A percentile compares a stretch with the other conserved stretches of the same genome.
Evolutionary conservation across 2,797 vertebrate species (phyloP).

Genomic region (Molothrus aeneus): DNA sequence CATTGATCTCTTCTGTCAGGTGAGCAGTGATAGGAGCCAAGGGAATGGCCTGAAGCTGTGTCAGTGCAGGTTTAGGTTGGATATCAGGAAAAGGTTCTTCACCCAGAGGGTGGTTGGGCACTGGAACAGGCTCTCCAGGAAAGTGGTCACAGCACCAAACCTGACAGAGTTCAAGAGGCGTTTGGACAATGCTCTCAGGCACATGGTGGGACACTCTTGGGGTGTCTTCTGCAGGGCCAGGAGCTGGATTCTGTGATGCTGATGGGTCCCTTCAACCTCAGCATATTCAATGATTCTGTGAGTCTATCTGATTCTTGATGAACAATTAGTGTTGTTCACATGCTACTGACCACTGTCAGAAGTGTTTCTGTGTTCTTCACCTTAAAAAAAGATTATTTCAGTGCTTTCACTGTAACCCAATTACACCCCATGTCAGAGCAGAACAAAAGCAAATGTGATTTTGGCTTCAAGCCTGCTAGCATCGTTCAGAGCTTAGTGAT

Average conservation of each 20-base stretch:
- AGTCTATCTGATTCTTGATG: background rate
- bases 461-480: constrained; percentile 24
- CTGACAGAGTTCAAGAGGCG: background rate
- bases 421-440: constrained; percentile 14
- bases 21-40: background rate
- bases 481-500: background rate
- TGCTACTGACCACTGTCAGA: background rate
- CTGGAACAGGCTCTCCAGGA: background rate
- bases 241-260: background rate
- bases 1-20: background rate
- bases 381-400: background rate
- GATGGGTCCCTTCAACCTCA: background rate
- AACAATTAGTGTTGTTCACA: background rate
- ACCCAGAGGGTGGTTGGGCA: fast-evolving
- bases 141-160: background rate
- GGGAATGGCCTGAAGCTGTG: too few species aligned
- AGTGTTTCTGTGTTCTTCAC: background rate
- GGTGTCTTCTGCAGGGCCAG: too few species aligned
- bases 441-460: constrained; percentile 36
- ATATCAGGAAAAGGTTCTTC: background rate
- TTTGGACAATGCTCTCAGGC: background rate
- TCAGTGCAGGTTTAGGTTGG: background rate
- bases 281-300: background rate
- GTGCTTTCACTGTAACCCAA: background rate
- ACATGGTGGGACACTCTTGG: background rate